phyloP scores from a whole-genome alignment of 2,888 invertebrate species.

The Drosophila prostipennis region DNA sequence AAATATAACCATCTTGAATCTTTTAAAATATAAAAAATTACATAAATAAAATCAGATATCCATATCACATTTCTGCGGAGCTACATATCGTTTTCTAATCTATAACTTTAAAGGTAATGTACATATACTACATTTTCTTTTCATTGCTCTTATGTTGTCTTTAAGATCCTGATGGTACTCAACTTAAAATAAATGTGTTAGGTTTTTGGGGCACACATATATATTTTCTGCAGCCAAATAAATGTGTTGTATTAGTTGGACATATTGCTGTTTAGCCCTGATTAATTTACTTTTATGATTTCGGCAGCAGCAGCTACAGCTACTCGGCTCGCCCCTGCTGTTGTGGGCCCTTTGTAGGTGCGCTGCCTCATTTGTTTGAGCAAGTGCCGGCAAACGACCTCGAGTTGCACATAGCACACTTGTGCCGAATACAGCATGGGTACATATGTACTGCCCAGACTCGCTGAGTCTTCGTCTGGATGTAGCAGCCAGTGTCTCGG shows the following conservation, averaged over 20 bases:
- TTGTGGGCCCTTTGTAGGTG: constrained; percentile 10
- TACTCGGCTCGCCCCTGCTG: constrained; percentile 13
- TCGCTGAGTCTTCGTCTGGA: constrained; percentile 9
- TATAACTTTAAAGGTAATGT: background rate
- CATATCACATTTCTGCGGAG: too few species aligned
- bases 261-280: background rate
- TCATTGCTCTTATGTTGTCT: background rate
- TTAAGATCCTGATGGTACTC: background rate
- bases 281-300: constrained; percentile 11
- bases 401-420: constrained; percentile 39
- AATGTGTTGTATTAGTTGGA: background rate
- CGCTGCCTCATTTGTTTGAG: constrained; percentile 39
- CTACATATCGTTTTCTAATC: too few species aligned
- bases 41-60: background rate
- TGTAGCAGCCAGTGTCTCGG: constrained; percentile 32
- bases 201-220: background rate
- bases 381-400: constrained; percentile 75
- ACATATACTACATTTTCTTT: background rate
- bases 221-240: background rate
- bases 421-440: constrained; percentile 9
- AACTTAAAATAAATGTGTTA: background rate
- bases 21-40: background rate
- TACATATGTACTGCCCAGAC: constrained; percentile 13
- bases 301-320: constrained; percentile 1
- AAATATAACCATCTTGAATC: too few species aligned